Evolutionary conservation across 2,113 vertebrate genomes (phyloP).

Genomic region (Muntiacus muntjak): DNA sequence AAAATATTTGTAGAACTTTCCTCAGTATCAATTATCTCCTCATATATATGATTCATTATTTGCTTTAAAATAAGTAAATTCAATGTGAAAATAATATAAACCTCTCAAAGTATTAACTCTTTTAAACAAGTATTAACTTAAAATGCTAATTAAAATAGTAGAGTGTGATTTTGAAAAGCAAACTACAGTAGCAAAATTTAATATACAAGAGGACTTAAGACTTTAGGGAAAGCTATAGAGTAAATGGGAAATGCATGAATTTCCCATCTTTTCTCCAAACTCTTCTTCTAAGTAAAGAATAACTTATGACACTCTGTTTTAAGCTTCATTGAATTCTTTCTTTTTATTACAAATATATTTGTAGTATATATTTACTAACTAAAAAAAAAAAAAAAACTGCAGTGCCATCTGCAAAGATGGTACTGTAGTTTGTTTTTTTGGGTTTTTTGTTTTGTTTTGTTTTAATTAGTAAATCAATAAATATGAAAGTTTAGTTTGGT

Average conservation of each 20-base stretch:
- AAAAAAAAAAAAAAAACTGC: neutral
- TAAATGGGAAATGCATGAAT: neutral
- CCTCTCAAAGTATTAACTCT: neutral
- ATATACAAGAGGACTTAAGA: neutral
- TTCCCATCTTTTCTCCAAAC: neutral
- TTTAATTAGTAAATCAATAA: neutral
- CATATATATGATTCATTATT: neutral
- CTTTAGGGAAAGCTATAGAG: neutral
- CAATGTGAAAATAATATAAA: neutral
- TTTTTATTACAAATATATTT: neutral
- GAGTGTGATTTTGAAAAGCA: neutral
- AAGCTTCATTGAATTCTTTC: neutral
- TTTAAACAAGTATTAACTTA: neutral
- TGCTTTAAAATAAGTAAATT: slow-evolving; percentile 1
- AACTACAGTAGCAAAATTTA: neutral
- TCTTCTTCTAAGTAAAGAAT: neutral
- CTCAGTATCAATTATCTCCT: neutral
- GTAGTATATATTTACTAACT: neutral
- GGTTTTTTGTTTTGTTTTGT: neutral
- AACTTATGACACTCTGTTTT: neutral
- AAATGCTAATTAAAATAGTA: neutral
- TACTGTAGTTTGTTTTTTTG: neutral
- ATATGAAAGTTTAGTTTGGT: neutral
- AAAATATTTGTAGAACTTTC: neutral
- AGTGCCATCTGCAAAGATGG: neutral